phyloP scores from a whole-genome alignment of 2,113 vertebrate genomes.

The Gulo gulo region DNA sequence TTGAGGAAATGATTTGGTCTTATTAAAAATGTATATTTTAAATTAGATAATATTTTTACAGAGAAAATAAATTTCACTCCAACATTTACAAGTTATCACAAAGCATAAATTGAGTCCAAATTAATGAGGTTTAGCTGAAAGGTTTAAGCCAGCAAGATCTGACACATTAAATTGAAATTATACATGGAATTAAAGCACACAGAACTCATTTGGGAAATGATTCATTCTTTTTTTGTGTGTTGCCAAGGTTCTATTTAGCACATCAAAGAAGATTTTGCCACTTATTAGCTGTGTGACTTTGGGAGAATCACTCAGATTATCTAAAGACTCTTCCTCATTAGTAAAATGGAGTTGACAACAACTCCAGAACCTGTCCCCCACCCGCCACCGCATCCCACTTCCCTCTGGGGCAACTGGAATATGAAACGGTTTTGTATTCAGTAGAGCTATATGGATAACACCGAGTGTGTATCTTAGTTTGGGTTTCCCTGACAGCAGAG shows the following conservation, averaged over 20 bases:
- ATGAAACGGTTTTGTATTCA: neutral
- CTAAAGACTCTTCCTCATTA: constrained; percentile 36
- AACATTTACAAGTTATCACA: constrained; percentile 5
- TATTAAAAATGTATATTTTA: constrained; percentile 11
- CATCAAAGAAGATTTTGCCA: constrained; percentile 56
- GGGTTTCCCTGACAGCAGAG: neutral
- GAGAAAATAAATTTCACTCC: constrained; percentile 41
- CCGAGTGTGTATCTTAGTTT: neutral
- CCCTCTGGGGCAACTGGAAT: neutral
- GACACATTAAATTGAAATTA: constrained; percentile 60
- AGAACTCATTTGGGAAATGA: constrained; percentile 50
- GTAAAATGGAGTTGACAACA: constrained; percentile 37
- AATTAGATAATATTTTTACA: constrained; percentile 46
- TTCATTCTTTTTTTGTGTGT: constrained; percentile 50
- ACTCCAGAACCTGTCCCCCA: neutral
- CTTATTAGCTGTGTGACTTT: constrained; percentile 56
- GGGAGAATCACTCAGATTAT: constrained; percentile 41
- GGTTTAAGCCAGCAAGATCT: constrained; percentile 48
- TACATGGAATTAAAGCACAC: constrained; percentile 49
- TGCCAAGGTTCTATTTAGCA: constrained; percentile 53
- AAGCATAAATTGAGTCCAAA: constrained; percentile 44
- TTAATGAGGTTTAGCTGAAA: constrained; percentile 59
- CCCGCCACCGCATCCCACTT: neutral
- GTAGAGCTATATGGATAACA: neutral
- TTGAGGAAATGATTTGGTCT: constrained; percentile 15